phyloP scores from a whole-genome alignment of 2,888 invertebrate genomes.

The Opisthograptis luteolata region DNA sequence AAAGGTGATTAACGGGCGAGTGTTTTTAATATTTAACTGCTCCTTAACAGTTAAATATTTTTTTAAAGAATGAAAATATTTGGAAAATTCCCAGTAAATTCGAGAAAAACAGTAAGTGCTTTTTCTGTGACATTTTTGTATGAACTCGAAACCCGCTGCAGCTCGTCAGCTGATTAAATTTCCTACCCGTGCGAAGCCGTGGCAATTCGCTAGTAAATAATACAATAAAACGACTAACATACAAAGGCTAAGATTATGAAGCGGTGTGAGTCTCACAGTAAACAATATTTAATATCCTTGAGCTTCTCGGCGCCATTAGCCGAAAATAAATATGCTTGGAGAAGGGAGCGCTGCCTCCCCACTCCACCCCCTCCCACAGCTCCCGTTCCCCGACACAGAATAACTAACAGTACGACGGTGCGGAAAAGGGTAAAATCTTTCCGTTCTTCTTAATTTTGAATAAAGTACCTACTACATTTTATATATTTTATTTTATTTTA shows the following conservation, averaged over 20 bases:
- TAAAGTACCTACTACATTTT: neutral
- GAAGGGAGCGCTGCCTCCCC: slow-evolving; percentile 62
- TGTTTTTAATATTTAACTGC: too few species aligned
- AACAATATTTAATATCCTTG: slow-evolving; percentile 75
- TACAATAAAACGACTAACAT: slow-evolving; percentile 1
- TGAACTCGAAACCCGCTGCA: too few species aligned
- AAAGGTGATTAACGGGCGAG: too few species aligned
- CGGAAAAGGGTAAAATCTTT: neutral
- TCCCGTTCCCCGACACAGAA: slow-evolving; percentile 2
- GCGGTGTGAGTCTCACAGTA: slow-evolving; percentile 53
- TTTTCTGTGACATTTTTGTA: too few species aligned
- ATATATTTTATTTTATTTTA: too few species aligned
- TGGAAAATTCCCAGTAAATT: too few species aligned
- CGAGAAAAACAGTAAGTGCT: too few species aligned
- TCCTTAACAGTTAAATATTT: too few species aligned
- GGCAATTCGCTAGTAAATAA: too few species aligned
- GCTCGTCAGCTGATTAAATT: too few species aligned
- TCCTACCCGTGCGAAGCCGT: too few species aligned
- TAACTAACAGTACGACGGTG: neutral
- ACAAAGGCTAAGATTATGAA: slow-evolving; percentile 55
- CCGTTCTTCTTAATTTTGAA: neutral
- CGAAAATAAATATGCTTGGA: slow-evolving; percentile 73
- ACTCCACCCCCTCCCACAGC: slow-evolving; percentile 14
- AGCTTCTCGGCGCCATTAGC: slow-evolving; percentile 68
- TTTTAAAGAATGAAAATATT: too few species aligned